Base-by-base conservation (phyloP, 2,113 vertebrate genomes). In the Pardalotus punctatus region DNA sequence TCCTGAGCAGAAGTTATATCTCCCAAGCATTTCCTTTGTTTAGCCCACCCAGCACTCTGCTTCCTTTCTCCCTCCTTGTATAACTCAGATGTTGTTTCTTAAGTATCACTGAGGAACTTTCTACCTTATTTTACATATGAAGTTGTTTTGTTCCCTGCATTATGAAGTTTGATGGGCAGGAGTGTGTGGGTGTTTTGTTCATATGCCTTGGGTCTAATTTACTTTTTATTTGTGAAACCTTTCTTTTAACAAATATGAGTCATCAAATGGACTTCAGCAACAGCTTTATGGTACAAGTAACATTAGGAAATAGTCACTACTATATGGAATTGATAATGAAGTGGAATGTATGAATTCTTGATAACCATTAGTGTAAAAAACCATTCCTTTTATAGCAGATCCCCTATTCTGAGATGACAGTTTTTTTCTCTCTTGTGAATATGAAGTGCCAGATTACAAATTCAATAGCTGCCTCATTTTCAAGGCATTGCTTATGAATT, bases 341-440 rank as follows among this genome's bases (percentile, higher is more conserved):
- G 60, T 54, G 27, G 57, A 78, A 12, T 31, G 40, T 89, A 70
- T 86, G 88, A 91, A 86, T 92, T 95, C 81, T 93, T 94, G 81
- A 93, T 70, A 80, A 76, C 33, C 54, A 86, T 91, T 96, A 90
- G 73, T 47, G 42, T 16, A 93, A 95, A 96, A 88, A 65, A 3
- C 0, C 31, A 62, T 77, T 87, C 58, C 53, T 93, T 89, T 97
- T 73, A 79, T 85, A 94, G 40, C 58, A 94, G 73, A 95, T 93
- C 13, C 42, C 40, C 20, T 48, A n/a, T 82, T 96, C 50, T 86
- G 90, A 93, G 71, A 91, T 93, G 93, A 92, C 79, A 94, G 71
- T 54, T 90, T 95, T 91, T 95, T 90, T 70, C 33, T 96, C 74
- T 95, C 84, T 87, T 85, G 81, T 96, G 95, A 96, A 87, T 91